phyloP scores from a whole-genome alignment of 2,888 invertebrate species.

The Notodonta ziczac region DNA sequence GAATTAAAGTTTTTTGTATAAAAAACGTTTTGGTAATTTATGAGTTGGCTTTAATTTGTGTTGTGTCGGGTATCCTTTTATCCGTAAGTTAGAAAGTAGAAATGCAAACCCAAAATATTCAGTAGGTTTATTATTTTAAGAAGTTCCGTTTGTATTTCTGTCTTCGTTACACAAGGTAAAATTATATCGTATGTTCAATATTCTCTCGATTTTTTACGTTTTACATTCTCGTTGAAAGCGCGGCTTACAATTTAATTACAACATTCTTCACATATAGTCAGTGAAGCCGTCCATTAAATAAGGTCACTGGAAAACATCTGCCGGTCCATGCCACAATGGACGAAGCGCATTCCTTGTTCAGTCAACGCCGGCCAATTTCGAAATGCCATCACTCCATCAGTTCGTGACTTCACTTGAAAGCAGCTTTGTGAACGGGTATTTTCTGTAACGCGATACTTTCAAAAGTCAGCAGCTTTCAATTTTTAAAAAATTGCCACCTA shows the following conservation, averaged over 20 bases:
- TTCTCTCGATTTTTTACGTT: neutral
- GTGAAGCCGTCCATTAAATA: conserved; percentile 6
- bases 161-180: too few relatives aligned
- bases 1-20: too few relatives aligned
- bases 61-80: too few relatives aligned
- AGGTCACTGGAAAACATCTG: conserved; percentile 1
- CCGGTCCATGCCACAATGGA: neutral
- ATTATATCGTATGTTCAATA: neutral
- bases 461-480: too few relatives aligned
- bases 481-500: too few relatives aligned
- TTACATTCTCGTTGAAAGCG: neutral
- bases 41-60: too few relatives aligned
- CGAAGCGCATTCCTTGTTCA: conserved; percentile 6
- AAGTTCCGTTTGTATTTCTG: too few relatives aligned
- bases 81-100: too few relatives aligned
- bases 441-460: neutral
- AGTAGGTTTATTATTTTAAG: too few relatives aligned
- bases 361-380: conserved; percentile 7
- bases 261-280: conserved; percentile 1
- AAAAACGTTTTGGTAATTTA: too few relatives aligned
- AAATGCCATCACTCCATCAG: conserved; percentile 8
- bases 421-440: conserved; percentile 1
- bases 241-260: conserved; percentile 3
- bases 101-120: too few relatives aligned
- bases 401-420: conserved; percentile 7